A percentile compares a stretch with the other conserved stretches of the same genome.
phyloP scores from a whole-genome alignment of 2,113 vertebrate species.

The Aythya baeri region DNA sequence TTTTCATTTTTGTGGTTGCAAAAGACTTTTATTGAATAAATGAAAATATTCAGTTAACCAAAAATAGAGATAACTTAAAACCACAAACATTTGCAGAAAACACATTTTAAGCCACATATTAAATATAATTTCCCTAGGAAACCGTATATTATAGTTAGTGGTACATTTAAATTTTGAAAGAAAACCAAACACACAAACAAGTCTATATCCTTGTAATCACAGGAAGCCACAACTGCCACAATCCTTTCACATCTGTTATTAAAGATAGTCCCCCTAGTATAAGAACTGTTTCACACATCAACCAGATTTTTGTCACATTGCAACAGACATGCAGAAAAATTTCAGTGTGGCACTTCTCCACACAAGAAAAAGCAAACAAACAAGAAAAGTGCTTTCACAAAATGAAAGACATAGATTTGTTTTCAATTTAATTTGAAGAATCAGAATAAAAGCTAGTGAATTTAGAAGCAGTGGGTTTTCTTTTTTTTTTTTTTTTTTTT shows the following conservation, averaged over 20 bases:
- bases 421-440: constrained; percentile 3
- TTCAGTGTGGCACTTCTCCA: background rate
- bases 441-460: background rate
- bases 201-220: constrained; percentile 11
- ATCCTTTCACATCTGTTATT: constrained; percentile 31
- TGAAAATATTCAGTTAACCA: constrained; percentile 13
- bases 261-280: background rate
- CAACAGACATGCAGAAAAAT: constrained; percentile 4
- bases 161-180: constrained; percentile 46
- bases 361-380: background rate
- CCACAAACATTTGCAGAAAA: constrained; percentile 56
- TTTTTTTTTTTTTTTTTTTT: background rate
- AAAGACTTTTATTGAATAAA: constrained; percentile 16
- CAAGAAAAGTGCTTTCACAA: background rate
- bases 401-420: background rate
- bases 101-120: constrained; percentile 56
- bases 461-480: background rate
- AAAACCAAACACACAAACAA: constrained; percentile 56
- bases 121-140: constrained; percentile 56
- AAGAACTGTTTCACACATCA: constrained; percentile 3
- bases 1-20: constrained; percentile 45
- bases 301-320: constrained; percentile 32
- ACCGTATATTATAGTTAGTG: constrained; percentile 51
- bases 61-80: constrained; percentile 43
- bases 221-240: constrained; percentile 64